Conservation (phyloP, 2,113 vertebrate genomes). For the Oryzias woworae region DNA sequence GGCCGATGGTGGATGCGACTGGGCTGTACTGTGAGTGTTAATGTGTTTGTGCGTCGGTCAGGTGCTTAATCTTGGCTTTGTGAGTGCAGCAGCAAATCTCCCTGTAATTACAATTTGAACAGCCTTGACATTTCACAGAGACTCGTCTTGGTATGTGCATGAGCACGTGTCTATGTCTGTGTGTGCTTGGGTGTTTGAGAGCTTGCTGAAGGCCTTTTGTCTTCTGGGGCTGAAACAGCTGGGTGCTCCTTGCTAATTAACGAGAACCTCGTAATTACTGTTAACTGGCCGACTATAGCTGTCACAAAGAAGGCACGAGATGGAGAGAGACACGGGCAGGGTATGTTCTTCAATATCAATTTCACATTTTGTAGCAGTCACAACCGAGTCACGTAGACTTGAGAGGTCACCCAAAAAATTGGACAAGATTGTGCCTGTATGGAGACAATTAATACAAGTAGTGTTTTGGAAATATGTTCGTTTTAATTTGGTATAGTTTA, state of each 20-base stretch:
- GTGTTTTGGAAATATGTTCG: too few species aligned
- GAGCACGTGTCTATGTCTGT: conserved; percentile 22
- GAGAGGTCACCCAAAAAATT: too few species aligned
- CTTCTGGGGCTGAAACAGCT: conserved; percentile 74
- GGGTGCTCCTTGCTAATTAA: conserved; percentile 75
- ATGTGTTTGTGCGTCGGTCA: conserved; percentile 44
- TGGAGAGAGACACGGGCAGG: conserved; percentile 21
- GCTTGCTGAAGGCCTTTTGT: conserved; percentile 62
- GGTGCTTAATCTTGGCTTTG: conserved; percentile 60
- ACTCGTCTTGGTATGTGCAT: conserved; percentile 51
- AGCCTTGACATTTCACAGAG: conserved; percentile 68
- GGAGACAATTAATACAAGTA: too few species aligned
- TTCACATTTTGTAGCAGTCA: too few species aligned
- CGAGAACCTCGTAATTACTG: conserved; percentile 70
- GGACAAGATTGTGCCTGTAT: too few species aligned
- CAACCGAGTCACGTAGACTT: too few species aligned
- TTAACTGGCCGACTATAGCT: conserved; percentile 65
- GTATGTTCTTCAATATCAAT: conserved; percentile 24
- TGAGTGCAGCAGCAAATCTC: conserved; percentile 61
- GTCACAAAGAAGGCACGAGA: conserved; percentile 31
- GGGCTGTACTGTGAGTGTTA: conserved; percentile 4
- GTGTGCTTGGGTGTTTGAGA: conserved; percentile 29
- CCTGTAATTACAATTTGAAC: conserved; percentile 71
- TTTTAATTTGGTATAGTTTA: too few species aligned
- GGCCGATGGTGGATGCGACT: conserved; percentile 4